These are phyloP conservation scores for Dermatophagoides farinae DNA, from an alignment of 1,140 invertebrate species.

Conservation along the genomic window DNA sequence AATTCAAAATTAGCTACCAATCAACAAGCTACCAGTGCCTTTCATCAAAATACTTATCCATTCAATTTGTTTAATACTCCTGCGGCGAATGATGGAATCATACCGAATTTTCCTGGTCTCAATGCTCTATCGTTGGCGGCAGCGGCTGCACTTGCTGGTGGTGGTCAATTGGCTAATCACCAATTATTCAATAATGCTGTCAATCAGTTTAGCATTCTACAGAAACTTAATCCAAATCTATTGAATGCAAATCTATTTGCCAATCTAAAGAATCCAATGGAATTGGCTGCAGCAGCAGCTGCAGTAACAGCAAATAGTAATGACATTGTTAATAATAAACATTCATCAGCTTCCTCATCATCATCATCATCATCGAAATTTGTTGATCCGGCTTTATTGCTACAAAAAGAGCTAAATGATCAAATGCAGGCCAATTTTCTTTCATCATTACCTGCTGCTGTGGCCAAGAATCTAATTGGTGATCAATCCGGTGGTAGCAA, in stretches of 20 bases:
- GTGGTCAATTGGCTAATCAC: background rate
- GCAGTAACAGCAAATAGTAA: too few relatives aligned
- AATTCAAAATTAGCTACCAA: background rate
- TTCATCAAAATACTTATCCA: background rate
- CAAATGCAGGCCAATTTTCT: background rate
- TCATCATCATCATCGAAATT: background rate
- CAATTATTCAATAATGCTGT: background rate
- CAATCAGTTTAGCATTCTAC: background rate
- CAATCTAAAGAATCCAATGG: background rate
- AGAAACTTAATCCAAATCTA: background rate
- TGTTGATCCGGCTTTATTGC: background rate
- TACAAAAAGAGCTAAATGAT: background rate
- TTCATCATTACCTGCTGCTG: background rate
- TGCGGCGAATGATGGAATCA: background rate
- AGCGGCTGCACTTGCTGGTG: background rate
- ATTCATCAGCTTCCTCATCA: background rate
- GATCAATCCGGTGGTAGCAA: background rate
- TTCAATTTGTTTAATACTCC: conserved; percentile 9
- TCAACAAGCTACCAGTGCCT: background rate
- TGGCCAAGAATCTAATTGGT: background rate
- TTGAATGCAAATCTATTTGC: background rate
- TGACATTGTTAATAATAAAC: background rate
- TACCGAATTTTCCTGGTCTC: background rate
- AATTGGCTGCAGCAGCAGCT: too few relatives aligned
- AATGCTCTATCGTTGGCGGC: background rate